Base-by-base conservation (phyloP, 2,888 invertebrate genomes). In the Thera britannica region DNA sequence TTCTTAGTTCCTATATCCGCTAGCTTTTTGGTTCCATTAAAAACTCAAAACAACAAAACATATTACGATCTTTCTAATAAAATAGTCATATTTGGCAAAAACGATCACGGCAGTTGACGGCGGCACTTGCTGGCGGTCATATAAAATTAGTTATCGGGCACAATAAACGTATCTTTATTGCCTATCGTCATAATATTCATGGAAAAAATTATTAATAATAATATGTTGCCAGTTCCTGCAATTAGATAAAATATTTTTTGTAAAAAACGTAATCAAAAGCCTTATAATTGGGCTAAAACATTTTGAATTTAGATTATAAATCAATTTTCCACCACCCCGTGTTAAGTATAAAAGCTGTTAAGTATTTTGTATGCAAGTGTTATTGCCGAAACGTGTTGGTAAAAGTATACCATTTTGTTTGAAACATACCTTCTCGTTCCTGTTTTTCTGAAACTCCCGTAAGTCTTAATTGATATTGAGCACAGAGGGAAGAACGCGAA, bases 131-230 rank as follows among this genome's bases (percentile, higher is more conserved):
- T 9, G 51, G 6, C 58, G 54, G 36, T 44, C 48, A 52, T 65
- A 51, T 46, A 60, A 66, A 72, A 67, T 70, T 67, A 62, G 58
- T 72, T 62, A 67, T 49, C 68, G 56, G 38, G 72, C 57, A 66
- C 63, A 70, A 67, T 70, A 65, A 58, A 64, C 58, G 60, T 68
- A 75, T 75, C 73, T 73, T 75, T 72, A 73, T 73, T 68, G 66
- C 72, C 59, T 64, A 75, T 75, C 73, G 73, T 66, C 65, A 62
- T 65, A 69, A 63, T 66, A 64, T 62, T 58, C 62, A 49, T 71
- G 58, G 49, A 59, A 68, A 65, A 69, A 70, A 65, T 54, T 23
- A 23, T 23, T 23, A 68, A 59, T 62, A 60, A 62, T 63, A 68
- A 62, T 62, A 65, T n/a, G 11, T 41, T 34, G 57, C 34, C 34